Evolutionary conservation across 2,888 invertebrate genomes (phyloP).

Genomic region (Cyaniris semiargus): DNA sequence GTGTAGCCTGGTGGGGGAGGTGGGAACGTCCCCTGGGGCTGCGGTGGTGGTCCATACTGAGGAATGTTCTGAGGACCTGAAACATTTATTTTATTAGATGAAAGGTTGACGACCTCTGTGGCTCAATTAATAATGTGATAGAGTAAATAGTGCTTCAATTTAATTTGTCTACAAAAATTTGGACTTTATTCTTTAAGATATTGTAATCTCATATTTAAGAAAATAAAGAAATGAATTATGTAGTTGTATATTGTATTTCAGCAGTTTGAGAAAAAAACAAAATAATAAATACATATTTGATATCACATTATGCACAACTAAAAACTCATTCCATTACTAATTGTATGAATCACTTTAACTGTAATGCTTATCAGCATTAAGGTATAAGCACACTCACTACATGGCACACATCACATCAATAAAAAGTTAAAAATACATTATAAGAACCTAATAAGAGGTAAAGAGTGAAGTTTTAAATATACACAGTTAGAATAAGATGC

Average conservation of each 20-base stretch:
- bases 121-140: too few relatives aligned
- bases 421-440: neutral
- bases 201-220: too few relatives aligned
- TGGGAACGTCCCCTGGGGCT: constrained; percentile 54
- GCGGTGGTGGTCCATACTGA: constrained; percentile 34
- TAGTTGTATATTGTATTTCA: neutral
- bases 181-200: too few relatives aligned
- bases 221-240: neutral
- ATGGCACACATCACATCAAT: neutral
- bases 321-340: neutral
- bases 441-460: neutral
- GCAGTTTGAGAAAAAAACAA: too few relatives aligned
- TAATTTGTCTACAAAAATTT: too few relatives aligned
- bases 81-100: constrained; percentile 44
- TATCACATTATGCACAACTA: neutral
- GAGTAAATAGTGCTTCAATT: too few relatives aligned
- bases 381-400: neutral
- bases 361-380: neutral
- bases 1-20: constrained; percentile 81
- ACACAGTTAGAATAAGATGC: neutral
- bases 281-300: too few relatives aligned
- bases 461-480: neutral
- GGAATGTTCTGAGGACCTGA: constrained; percentile 37
- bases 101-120: too few relatives aligned
- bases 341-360: neutral